Evolutionary conservation across 2,113 vertebrate genomes (phyloP).

Genomic region (Edolisoma coerulescens): DNA sequence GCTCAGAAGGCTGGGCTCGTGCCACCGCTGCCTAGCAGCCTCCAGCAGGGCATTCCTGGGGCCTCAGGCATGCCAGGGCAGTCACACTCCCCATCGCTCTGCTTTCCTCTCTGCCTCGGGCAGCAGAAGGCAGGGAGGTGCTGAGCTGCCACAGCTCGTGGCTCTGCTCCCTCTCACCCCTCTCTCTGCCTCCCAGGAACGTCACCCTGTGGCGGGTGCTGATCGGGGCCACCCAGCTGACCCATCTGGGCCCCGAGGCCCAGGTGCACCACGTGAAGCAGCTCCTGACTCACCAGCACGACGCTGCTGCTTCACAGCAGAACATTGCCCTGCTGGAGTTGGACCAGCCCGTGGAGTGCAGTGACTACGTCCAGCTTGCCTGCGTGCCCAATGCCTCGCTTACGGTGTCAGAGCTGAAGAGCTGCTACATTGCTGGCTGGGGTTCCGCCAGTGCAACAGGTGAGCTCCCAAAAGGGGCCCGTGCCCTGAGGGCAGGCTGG

Average conservation of each 20-base stretch:
- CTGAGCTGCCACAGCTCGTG: background rate
- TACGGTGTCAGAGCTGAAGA: background rate
- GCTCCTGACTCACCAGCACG: background rate
- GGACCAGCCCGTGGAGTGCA: background rate
- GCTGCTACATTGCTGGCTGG: slow-evolving; percentile 44
- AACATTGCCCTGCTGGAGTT: slow-evolving; percentile 33
- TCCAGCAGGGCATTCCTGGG: background rate
- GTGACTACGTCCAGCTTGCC: background rate
- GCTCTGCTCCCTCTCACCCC: background rate
- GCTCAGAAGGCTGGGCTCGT: background rate
- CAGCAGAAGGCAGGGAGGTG: background rate
- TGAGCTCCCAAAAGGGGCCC: background rate
- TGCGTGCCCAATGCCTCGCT: background rate
- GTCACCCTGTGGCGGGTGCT: background rate
- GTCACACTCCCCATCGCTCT: background rate
- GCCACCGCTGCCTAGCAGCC: background rate
- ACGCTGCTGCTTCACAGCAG: background rate
- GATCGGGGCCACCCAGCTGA: background rate
- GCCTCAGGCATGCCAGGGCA: background rate
- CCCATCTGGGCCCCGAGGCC: background rate
- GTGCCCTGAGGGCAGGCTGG: no score
- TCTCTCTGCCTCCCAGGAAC: background rate
- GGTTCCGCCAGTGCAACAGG: background rate
- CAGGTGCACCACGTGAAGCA: background rate
- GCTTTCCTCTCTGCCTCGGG: no score